A percentile compares a stretch with the other conserved stretches of the same genome.
Conservation (phyloP, 2,888 invertebrate genomes). For the Macroteleia sp. region DNA sequence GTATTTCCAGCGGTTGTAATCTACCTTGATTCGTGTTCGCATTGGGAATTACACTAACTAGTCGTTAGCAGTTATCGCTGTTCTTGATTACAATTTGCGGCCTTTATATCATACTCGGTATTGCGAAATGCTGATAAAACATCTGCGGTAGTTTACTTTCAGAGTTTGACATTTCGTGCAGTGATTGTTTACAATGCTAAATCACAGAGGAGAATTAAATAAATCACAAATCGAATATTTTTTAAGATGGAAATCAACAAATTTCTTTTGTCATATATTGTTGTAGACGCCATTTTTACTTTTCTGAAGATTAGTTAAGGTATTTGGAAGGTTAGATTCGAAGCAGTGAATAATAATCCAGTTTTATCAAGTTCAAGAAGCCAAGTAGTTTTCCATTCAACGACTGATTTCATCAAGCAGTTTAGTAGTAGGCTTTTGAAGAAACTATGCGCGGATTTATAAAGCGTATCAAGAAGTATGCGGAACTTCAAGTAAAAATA, state of each 20-base stretch:
- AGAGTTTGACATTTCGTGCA: conserved; percentile 44
- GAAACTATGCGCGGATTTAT: not conserved
- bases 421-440: not conserved
- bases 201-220: not conserved
- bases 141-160: conserved; percentile 31
- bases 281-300: too few relatives aligned
- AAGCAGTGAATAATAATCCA: too few relatives aligned
- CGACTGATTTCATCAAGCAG: not conserved
- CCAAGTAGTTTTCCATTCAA: not conserved
- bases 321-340: too few relatives aligned
- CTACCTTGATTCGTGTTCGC: conserved; percentile 66
- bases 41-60: conserved; percentile 65
- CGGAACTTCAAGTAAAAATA: not conserved
- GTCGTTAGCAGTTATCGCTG: conserved; percentile 64
- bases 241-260: too few relatives aligned
- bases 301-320: too few relatives aligned
- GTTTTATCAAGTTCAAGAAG: not conserved
- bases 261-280: too few relatives aligned
- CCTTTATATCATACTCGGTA: conserved; percentile 49
- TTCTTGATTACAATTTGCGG: conserved; percentile 66
- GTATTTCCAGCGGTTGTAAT: conserved; percentile 63
- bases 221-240: too few relatives aligned
- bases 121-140: conserved; percentile 52
- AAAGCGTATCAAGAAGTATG: conserved; percentile 9
- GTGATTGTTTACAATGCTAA: conserved; percentile 22